Base-by-base conservation (phyloP, 2,888 invertebrate genomes). In the Sphecodes monilicornis region DNA sequence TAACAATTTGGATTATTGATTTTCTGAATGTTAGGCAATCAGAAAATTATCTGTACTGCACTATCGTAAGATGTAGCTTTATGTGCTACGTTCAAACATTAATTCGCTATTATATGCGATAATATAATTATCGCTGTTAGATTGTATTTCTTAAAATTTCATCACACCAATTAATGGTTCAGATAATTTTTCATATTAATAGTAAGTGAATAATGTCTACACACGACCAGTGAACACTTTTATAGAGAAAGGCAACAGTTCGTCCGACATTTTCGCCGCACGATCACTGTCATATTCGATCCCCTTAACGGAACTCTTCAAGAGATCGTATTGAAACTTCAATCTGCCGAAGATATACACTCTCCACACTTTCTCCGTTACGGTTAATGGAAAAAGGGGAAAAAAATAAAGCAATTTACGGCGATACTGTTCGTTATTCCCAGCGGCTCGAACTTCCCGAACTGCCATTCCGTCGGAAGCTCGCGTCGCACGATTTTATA, bases 401-500 rank as follows among this genome's bases (percentile, higher is more conserved):
- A 81, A 74, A 79, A 78, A 88, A 84, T 83, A 82, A 68, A 86
- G 86, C 80, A 76, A 86, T 82, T 86, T 78, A 84, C 82, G 66
- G 78, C 60, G 89, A 86, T 89, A 88, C 84, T 84, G 86, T 90
- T 91, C 88, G 88, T 92, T 90, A 91, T 88, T 89, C 85, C 82
- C 84, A 84, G 77, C 87, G 86, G 87, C 75, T 80, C 80, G 69
- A 91, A 92, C 90, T 93, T 92, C 82, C 29, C 82, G 89, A 92
- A 92, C 90, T 92, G 90, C 91, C 90, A 90, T 90, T 90, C 86
- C 85, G 77, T 76, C 86, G 86, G 90, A 90, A 91, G 89, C 90
- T 84, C 83, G 85, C 86, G 88, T 89, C 88, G 88, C 86, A 85
- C 92, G 91, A 91, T 92, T 92, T 92, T 91, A 90, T 90, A 91